Evolutionary conservation across 2,113 vertebrate species (phyloP), one percentile per base, ranked within the genome.

Genomic region (Percopsis transmontana): DNA sequence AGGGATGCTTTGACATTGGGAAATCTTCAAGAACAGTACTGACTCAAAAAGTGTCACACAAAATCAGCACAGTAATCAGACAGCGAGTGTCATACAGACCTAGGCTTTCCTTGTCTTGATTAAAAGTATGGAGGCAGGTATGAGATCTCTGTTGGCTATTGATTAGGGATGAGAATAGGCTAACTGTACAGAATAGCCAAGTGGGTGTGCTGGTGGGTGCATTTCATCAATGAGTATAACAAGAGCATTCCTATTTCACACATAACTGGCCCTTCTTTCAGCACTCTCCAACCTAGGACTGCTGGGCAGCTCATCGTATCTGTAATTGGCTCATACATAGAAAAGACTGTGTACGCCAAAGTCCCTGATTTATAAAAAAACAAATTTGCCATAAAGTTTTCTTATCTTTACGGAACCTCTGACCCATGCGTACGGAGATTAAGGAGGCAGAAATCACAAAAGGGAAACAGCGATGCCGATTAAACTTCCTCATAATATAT

Each of bases 1-100:
- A 7, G 8, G 27, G 3, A 33, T 33, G 27, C 5, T 4, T 7
- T 7, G 27, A 33, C 27, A 33, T 95, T 95, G 41, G n/a, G 41
- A 44, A 44, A 44, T 44, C 41, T 44, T 12, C 42, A 44, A 12
- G 15, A 44, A 33, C 27, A 33, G 27, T 33, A 33, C 10, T 14
- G 12, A 15, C 42, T 14, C 42, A 44, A 44, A n/a, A 44, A 44
- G 42, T 11, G 42, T 15, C 9, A 44, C 12, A 44, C 15, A 13
- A 44, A 10, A 44, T 12, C 11, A 44, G 42, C 42, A 33, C 5
- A 33, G 27, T 33, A 33, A 33, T 33, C 27, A 33, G 5, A 33
- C 27, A 33, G 27, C 3, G 3, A 33, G 27, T 33, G 27, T 33
- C 27, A 33, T 6, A 33, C 27, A 33, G 27, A 33, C 5, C n/a